These are phyloP conservation scores for Latheticus oryzae DNA, from an alignment of 2,888 invertebrate genomes.

Conservation along the genomic window DNA sequence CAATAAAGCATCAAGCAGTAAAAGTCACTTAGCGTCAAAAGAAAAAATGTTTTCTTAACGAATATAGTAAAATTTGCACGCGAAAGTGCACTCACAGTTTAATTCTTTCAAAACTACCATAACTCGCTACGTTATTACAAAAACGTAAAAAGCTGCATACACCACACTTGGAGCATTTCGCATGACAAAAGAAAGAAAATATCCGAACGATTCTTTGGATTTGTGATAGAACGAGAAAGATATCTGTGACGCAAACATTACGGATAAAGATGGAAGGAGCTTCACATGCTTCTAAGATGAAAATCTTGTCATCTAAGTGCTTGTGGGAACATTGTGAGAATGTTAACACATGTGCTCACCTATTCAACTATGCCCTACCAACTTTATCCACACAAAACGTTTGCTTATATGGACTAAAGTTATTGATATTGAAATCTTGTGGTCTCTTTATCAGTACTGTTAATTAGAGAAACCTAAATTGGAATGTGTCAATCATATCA, in stretches of 20 bases:
- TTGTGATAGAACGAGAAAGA: conserved; percentile 25
- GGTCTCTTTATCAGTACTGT: neutral
- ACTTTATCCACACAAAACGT: conserved; percentile 37
- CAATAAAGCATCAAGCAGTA: conserved; percentile 38
- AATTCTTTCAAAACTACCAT: conserved; percentile 36
- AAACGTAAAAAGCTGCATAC: conserved; percentile 39
- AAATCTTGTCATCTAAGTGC: conserved; percentile 64
- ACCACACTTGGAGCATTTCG: conserved; percentile 41
- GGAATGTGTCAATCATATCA: too few species aligned
- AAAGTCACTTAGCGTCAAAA: conserved; percentile 36
- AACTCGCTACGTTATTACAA: conserved; percentile 38
- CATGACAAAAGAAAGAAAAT: conserved; percentile 45
- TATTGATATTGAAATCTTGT: conserved; percentile 17
- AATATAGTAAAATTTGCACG: conserved; percentile 36
- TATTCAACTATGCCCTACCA: conserved; percentile 49
- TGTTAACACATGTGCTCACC: conserved; percentile 62
- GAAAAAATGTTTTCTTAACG: conserved; percentile 27
- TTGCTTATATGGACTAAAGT: conserved; percentile 7
- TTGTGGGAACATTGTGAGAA: conserved; percentile 63
- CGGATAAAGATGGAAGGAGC: conserved; percentile 37
- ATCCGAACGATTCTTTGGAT: conserved; percentile 40
- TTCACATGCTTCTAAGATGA: conserved; percentile 61
- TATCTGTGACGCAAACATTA: neutral
- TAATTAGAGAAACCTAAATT: conserved; percentile 1
- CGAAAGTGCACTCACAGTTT: conserved; percentile 20